Conservation (phyloP, 1,140 invertebrate genomes). For the Drosophila seguyi region DNA sequence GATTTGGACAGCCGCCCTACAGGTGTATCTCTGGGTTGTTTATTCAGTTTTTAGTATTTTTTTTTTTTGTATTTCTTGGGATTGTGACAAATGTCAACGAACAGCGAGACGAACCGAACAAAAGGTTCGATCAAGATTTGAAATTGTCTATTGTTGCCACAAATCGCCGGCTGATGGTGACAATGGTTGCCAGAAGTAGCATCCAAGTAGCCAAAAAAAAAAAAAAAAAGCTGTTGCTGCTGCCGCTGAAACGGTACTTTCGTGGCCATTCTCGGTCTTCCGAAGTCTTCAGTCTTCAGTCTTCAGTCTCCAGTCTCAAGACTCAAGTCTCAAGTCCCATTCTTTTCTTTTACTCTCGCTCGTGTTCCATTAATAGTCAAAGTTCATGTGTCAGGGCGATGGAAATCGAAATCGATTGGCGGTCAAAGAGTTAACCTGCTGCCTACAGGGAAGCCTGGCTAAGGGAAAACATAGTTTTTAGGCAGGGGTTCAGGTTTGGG, state of each 20-base stretch:
- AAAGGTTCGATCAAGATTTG: slow-evolving; percentile 70
- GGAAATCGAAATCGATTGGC: slow-evolving; percentile 65
- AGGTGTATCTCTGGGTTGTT: not conserved
- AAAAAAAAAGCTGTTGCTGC: slow-evolving; percentile 5
- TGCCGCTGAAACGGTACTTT: slow-evolving; percentile 68
- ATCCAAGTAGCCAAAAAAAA: slow-evolving; percentile 35
- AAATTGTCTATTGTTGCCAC: slow-evolving; percentile 65
- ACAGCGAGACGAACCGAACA: slow-evolving; percentile 59
- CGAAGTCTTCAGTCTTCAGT: not conserved
- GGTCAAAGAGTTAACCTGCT: slow-evolving; percentile 19
- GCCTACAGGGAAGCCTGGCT: slow-evolving; percentile 3
- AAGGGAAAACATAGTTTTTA: not conserved
- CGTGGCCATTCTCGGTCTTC: slow-evolving; percentile 27
- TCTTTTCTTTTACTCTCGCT: slow-evolving; percentile 32
- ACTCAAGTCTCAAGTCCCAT: slow-evolving; percentile 3
- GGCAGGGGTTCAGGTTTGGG: not conserved
- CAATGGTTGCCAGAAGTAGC: slow-evolving; percentile 50
- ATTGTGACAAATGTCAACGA: slow-evolving; percentile 75
- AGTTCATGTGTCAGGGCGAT: slow-evolving; percentile 67
- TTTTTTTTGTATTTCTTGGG: not conserved
- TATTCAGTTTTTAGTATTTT: not conserved
- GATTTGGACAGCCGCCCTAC: slow-evolving; percentile 10
- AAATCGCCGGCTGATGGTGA: slow-evolving; percentile 38
- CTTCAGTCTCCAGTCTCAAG: not conserved
- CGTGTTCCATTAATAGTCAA: slow-evolving; percentile 55